These are phyloP conservation scores for Sabatieria punctata DNA, from an alignment of 2,888 invertebrate genomes.

Conservation along the genomic window DNA sequence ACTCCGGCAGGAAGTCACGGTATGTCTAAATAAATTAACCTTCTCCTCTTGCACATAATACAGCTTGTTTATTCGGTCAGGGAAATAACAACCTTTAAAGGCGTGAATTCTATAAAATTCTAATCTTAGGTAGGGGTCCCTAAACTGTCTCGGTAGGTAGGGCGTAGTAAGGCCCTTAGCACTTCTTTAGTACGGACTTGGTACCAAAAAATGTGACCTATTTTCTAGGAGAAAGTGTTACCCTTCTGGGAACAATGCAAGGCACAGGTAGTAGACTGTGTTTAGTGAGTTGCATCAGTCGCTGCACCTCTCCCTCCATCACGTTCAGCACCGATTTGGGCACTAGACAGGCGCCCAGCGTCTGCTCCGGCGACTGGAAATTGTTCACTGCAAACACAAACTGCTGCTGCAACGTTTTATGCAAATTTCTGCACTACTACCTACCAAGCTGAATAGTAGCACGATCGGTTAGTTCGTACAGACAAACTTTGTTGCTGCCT, in stretches of 20 bases:
- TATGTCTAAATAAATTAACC: conserved; percentile 48
- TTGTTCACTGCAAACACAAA: conserved; percentile 40
- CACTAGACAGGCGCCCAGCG: conserved; percentile 76
- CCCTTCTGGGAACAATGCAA: conserved; percentile 82
- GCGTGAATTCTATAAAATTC: too few species aligned
- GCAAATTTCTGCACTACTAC: neutral
- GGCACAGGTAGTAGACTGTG: conserved; percentile 74
- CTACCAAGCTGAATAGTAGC: conserved; percentile 14
- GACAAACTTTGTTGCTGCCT: conserved; percentile 69
- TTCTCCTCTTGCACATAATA: neutral
- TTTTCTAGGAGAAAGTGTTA: conserved; percentile 31
- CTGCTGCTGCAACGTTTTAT: neutral
- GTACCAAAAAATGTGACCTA: too few species aligned
- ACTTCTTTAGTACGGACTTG: too few species aligned
- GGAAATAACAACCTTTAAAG: too few species aligned
- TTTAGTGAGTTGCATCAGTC: conserved; percentile 67
- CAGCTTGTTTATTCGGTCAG: too few species aligned
- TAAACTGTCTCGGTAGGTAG: too few species aligned
- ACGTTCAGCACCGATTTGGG: conserved; percentile 82
- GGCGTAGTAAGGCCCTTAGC: too few species aligned
- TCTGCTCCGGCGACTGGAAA: conserved; percentile 70
- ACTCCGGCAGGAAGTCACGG: conserved; percentile 78
- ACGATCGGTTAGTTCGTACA: conserved; percentile 54
- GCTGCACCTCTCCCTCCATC: conserved; percentile 92
- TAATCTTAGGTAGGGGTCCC: too few species aligned